phyloP scores from a whole-genome alignment of 2,113 vertebrate species.

The Sinocyclocheilus maitianheensis region DNA sequence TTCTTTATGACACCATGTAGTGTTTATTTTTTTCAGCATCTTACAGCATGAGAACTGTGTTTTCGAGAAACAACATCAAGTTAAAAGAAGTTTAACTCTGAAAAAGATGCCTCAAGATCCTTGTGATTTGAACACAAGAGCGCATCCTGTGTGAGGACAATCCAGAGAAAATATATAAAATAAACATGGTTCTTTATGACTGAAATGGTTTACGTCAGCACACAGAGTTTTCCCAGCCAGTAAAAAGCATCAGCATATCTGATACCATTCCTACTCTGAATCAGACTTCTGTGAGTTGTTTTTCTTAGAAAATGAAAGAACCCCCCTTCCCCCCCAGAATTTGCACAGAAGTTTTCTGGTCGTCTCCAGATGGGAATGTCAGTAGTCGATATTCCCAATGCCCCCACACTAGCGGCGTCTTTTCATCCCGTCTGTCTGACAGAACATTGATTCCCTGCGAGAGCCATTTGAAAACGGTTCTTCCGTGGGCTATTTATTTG shows the following conservation, averaged over 20 bases:
- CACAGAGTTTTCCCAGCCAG: background rate
- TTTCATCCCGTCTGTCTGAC: conserved; percentile 60
- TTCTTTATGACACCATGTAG: background rate
- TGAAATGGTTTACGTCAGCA: background rate
- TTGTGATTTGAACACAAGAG: background rate
- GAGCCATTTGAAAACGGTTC: conserved; percentile 60
- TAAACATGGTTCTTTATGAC: background rate
- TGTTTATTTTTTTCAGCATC: background rate
- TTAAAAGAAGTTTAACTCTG: background rate
- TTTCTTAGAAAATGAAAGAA: background rate
- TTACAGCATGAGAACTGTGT: background rate
- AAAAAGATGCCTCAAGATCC: background rate
- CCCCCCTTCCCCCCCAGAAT: background rate
- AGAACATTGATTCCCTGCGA: conserved; percentile 66
- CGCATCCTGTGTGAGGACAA: background rate
- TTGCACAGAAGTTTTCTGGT: conserved; percentile 11
- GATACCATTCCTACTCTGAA: background rate
- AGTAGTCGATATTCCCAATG: conserved; percentile 58
- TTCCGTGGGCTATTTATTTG: conserved; percentile 70
- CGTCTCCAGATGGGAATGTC: conserved; percentile 21
- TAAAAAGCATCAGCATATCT: background rate
- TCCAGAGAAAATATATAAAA: background rate
- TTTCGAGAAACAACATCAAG: background rate
- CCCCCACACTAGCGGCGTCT: conserved; percentile 39
- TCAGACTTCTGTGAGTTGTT: background rate